Evolutionary conservation across 37 sponge, comb jelly and placozoan genomes (phyloP).

Genomic region (Mnemiopsis leidyi): DNA sequence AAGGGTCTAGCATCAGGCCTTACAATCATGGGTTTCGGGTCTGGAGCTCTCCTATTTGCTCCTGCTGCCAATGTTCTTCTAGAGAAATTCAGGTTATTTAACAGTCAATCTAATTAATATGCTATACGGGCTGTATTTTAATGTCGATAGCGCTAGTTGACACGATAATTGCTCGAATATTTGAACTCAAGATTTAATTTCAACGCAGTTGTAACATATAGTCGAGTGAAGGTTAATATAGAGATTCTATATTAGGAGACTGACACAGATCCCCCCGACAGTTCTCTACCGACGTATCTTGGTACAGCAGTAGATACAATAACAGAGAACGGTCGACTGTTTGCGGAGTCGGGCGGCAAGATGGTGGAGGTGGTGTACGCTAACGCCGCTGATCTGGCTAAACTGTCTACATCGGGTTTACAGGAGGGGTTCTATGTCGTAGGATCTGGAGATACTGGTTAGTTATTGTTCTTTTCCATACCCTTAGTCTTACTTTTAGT

Average conservation of each 20-base stretch:
- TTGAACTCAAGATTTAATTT: no score
- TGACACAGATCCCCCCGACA: neutral
- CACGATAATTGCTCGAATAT: no score
- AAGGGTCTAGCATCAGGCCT: constrained; percentile 45
- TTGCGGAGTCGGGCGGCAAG: constrained; percentile 42
- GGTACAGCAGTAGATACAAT: constrained; percentile 18
- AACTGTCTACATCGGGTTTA: constrained; percentile 35
- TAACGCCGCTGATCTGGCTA: constrained; percentile 56
- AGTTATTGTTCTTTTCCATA: neutral
- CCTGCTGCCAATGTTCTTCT: constrained; percentile 42
- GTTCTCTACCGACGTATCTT: constrained; percentile 46
- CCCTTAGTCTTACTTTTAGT: neutral
- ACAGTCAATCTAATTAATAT: no score
- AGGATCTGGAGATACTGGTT: constrained; percentile 48
- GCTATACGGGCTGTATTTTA: no score
- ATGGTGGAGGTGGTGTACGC: constrained; percentile 65
- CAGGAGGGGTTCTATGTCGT: constrained; percentile 65
- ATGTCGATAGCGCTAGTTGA: no score
- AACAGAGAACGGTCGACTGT: constrained; percentile 36
- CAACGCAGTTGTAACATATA: no score
- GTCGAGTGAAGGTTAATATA: no score
- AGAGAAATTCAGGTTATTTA: neutral
- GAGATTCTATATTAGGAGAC: no score
- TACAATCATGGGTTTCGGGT: constrained; percentile 57
- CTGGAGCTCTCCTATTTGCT: constrained; percentile 56